Base-by-base conservation (phyloP, 2,797 vertebrate species). In the Tamandua tetradactyla region DNA sequence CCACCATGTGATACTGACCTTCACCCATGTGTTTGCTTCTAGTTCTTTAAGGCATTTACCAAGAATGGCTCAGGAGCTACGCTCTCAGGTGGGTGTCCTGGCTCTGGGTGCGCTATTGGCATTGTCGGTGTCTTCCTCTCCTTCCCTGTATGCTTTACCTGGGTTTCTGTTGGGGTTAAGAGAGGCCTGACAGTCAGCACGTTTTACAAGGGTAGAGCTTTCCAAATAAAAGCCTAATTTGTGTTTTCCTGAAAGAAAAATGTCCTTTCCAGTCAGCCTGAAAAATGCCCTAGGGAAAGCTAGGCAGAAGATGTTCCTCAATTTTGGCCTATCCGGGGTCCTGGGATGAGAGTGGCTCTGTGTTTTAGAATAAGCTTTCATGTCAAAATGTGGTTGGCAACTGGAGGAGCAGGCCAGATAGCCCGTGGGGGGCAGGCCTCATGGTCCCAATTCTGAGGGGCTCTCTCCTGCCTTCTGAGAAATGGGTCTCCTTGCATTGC, bases 11-110 rank as follows among this genome's bases (percentile, higher is more conserved):
- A 20, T 5, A 13, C 69, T 90, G 17, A 78, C 52, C 85, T 47
- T 44, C 20, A 1, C 30, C 74, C 79, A 0, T 96, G 85, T 97
- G 61, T 93, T 66, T 72, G 40, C 88, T 98, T 95, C 69, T 98
- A 99, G 99, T 99, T 99, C 98, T 99, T 99, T 96, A 98, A 98
- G 95, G 98, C 99, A 37, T 99, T 99, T 97, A 98, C 99, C 92
- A 98, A 97, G 86, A 96, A 91, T 2, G 95, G 96, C 13, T 93
- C 93, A 18, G 99, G 99, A 93, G 62, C 96, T 75, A 2, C 86
- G 5, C 68, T 99, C 7, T 84, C 52, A 98, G 99, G 99, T 99
- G 98, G 95, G 98, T 98, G 95, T 94, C 78, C 5, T 47, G 18
- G 35, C 93, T 25, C n/a, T 22, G 6, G 14, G 5, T 20, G 40